Evolutionary conservation across 2,888 invertebrate species (phyloP).

Genomic region (Andrena flavipes): DNA sequence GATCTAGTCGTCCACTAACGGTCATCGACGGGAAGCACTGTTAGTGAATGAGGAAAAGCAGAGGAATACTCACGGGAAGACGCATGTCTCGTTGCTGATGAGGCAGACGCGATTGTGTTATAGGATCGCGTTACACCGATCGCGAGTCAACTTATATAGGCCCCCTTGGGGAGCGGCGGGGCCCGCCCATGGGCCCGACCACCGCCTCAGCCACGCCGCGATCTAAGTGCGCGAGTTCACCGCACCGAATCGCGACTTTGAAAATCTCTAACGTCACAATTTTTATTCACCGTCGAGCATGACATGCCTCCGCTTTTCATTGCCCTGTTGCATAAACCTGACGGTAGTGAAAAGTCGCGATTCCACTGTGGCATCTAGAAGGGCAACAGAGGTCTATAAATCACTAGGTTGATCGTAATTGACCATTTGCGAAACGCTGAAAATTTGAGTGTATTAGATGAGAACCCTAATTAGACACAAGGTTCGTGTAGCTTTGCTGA

Average conservation of each 20-base stretch:
- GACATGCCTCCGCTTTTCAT: slow-evolving; percentile 31
- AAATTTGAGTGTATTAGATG: background rate
- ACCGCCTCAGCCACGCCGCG: slow-evolving; percentile 75
- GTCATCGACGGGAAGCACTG: background rate
- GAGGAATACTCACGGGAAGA: slow-evolving; percentile 77
- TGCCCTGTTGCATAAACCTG: slow-evolving; percentile 3
- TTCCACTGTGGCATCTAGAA: background rate
- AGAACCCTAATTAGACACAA: background rate
- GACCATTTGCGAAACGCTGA: background rate
- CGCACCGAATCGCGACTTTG: slow-evolving; percentile 68
- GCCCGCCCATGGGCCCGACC: slow-evolving; percentile 83
- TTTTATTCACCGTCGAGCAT: slow-evolving; percentile 41
- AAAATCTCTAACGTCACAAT: slow-evolving; percentile 64
- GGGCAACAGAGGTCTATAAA: background rate
- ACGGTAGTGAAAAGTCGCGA: background rate
- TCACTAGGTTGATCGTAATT: background rate
- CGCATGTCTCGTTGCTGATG: slow-evolving; percentile 78
- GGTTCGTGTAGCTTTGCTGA: background rate
- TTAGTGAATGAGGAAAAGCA: slow-evolving; percentile 20
- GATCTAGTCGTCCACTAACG: background rate
- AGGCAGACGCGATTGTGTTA: slow-evolving; percentile 80
- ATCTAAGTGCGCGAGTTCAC: slow-evolving; percentile 62
- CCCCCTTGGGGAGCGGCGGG: slow-evolving; percentile 82
- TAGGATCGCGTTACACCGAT: slow-evolving; percentile 80
- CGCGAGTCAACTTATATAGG: slow-evolving; percentile 82